phyloP scores from a whole-genome alignment of 2,113 vertebrate species.

The Zosterops lateralis region DNA sequence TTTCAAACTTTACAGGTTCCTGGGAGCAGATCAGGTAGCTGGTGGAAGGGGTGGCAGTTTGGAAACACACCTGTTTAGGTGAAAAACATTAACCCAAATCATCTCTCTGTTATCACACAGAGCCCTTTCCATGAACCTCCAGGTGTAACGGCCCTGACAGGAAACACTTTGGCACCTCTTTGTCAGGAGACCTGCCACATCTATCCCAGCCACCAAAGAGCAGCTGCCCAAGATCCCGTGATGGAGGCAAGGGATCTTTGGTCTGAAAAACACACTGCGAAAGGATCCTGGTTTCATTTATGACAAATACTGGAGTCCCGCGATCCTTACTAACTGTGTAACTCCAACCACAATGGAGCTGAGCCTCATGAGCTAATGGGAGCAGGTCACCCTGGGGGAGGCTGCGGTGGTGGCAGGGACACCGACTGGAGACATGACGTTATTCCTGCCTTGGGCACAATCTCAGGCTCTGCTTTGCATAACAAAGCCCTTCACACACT shows the following conservation, averaged over 20 bases:
- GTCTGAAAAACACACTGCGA: neutral
- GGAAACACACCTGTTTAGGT: neutral
- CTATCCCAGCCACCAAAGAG: neutral
- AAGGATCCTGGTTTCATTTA: neutral
- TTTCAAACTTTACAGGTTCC: neutral
- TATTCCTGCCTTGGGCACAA: neutral
- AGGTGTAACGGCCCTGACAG: neutral
- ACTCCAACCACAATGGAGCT: neutral
- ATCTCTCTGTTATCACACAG: neutral
- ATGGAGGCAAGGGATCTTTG: neutral
- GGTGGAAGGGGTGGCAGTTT: neutral
- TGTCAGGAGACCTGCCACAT: neutral
- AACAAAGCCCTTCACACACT: neutral
- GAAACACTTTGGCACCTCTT: rapidly evolving
- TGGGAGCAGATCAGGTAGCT: neutral
- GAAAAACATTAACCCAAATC: neutral
- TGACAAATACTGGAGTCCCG: neutral
- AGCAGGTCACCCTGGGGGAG: neutral
- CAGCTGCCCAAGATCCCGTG: rapidly evolving
- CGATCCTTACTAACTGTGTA: neutral
- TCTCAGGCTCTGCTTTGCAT: neutral
- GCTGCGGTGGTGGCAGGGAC: neutral
- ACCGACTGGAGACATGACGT: neutral
- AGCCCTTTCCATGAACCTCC: neutral
- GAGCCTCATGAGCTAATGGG: neutral